Evolutionary conservation across 37 sponge, comb jelly and placozoan genomes (phyloP).

Genomic region (Chondrosia reniformis): DNA sequence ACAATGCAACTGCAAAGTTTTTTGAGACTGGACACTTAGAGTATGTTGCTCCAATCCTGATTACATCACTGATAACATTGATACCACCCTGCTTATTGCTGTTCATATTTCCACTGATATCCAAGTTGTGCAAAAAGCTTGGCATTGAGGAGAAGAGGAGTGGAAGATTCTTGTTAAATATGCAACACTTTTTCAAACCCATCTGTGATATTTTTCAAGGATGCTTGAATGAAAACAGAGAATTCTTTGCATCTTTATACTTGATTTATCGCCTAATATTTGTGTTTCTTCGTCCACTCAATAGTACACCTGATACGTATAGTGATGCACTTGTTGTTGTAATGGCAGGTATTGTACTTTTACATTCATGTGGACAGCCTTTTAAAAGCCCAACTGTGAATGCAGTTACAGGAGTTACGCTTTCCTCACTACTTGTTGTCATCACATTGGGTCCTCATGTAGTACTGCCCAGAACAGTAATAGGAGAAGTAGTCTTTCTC

Average conservation of each 20-base stretch:
- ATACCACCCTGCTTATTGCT: background rate
- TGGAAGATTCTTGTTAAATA: background rate
- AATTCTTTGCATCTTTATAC: conserved; percentile 14
- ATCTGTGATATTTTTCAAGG: conserved; percentile 22
- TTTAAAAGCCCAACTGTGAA: background rate
- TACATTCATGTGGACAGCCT: background rate
- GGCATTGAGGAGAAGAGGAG: background rate
- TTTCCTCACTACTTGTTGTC: background rate
- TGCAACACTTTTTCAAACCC: background rate
- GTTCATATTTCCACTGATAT: background rate
- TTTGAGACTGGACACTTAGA: background rate
- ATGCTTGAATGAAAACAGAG: background rate
- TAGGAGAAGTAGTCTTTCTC: too few relatives aligned
- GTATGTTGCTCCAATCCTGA: conserved; percentile 16
- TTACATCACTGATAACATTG: background rate
- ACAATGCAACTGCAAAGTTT: background rate
- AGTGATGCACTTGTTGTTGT: background rate
- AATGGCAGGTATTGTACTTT: background rate
- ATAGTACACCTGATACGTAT: background rate
- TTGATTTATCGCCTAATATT: background rate
- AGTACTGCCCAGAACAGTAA: too few relatives aligned
- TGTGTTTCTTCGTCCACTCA: background rate
- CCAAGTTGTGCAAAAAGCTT: background rate
- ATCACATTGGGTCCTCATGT: too few relatives aligned
- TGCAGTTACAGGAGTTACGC: background rate